A percentile compares a stretch with the other conserved stretches of the same genome.
Conservation (phyloP, 1,140 invertebrate species). For the Zaprionus taronus region DNA sequence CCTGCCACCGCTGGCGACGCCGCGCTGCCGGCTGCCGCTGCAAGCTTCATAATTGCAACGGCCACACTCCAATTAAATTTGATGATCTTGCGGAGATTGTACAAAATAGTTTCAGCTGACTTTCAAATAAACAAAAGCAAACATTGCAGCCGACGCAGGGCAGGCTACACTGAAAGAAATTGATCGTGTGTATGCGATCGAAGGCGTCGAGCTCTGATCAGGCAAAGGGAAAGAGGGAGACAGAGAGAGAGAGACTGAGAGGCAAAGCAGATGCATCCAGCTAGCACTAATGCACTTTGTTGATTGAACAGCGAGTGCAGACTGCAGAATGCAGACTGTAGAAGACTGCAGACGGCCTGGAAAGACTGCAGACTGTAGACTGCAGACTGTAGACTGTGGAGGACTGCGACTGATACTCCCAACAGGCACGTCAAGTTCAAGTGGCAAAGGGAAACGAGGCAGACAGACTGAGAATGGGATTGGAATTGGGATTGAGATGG, state of each 20-base stretch:
- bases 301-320: neutral
- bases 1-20: conserved; percentile 42
- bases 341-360: no score
- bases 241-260: neutral
- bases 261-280: neutral
- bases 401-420: conserved; percentile 4
- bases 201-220: neutral
- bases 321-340: neutral
- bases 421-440: conserved; percentile 74
- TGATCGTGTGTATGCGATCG: neutral
- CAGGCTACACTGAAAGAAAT: conserved; percentile 25
- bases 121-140: conserved; percentile 74
- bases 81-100: conserved; percentile 79
- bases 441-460: conserved; percentile 72
- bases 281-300: neutral
- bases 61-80: conserved; percentile 82
- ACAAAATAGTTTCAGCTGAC: conserved; percentile 47
- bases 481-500: neutral
- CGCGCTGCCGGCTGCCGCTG: neutral
- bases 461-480: conserved; percentile 43
- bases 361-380: neutral
- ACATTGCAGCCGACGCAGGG: neutral
- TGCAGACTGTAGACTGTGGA: conserved; percentile 6
- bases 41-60: conserved; percentile 71
- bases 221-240: neutral